These are phyloP conservation scores for Boulengerochromis microlepis DNA, from an alignment of 2,113 vertebrate genomes.

Conservation along the genomic window DNA sequence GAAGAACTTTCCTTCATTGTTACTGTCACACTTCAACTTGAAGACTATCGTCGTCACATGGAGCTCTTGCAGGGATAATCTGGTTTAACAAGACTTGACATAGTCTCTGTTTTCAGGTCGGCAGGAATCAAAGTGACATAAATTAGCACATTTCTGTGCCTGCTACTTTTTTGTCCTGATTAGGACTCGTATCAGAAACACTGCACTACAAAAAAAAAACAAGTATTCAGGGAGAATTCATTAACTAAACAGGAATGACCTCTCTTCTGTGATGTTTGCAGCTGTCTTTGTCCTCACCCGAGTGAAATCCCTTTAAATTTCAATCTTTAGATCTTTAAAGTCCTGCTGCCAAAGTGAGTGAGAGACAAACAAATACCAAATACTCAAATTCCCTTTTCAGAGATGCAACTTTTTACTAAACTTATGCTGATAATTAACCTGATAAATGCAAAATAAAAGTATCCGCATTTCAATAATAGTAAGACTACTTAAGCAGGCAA, in stretches of 20 bases:
- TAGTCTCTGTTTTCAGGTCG: background rate
- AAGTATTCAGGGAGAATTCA: background rate
- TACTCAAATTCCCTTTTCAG: background rate
- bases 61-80: background rate
- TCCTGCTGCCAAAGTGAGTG: background rate
- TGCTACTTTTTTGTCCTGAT: background rate
- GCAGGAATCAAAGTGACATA: rapidly evolving
- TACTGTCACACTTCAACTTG: background rate
- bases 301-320: background rate
- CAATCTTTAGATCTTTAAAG: background rate
- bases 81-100: rapidly evolving
- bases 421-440: background rate
- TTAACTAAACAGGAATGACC: background rate
- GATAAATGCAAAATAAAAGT: background rate
- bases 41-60: background rate
- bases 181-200: background rate
- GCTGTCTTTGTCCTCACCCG: rapidly evolving
- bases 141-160: background rate
- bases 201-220: background rate
- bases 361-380: background rate
- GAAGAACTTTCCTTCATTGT: background rate
- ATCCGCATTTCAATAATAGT: rapidly evolving
- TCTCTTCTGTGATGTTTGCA: background rate
- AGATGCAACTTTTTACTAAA: background rate
- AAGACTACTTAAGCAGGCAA: background rate